Base-by-base conservation (phyloP, 2,113 vertebrate genomes). In the Channa argus region DNA sequence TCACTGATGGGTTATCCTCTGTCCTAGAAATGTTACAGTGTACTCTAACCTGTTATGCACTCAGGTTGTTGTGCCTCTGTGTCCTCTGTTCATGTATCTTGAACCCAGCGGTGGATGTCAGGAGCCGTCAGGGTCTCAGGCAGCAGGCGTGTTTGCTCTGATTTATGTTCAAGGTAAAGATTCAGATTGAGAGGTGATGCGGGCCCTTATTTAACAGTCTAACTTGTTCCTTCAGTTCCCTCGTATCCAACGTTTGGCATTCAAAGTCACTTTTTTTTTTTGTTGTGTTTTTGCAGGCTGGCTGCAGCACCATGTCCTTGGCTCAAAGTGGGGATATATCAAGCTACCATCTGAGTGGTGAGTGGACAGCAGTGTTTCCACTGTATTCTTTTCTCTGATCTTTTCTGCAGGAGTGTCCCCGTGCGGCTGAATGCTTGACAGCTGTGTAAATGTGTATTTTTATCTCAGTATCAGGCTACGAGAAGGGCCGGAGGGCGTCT, bases 311-410 rank as follows among this genome's bases (percentile, higher is more conserved):
- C 84, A 95, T 95, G 94, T 94, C 94, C 90, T 93, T 93, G 44
- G 78, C 89, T 70, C 77, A 88, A 24, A 88, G 89, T 79, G 91
- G 76, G 86, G 93, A 95, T 76, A 79, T 94, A 80, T 89, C 94
- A 64, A 92, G 93, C 84, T 95, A 95, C 91, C 94, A 92, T 88
- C 79, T 92, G 84, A 95, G 94, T 52, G 94, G 94, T 95, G 80
- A 94, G 94, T 89, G 52, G 46, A 14, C 11, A 5, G 12, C n/a
- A n/a, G n/a, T 47, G 3, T 70, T 60, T 74, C 7, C 63, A 9
- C 6, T 13, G 3, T 41, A 7, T 15, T 51, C 33, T 39, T 50
- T 44, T 33, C 7, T 41, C 59, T 43, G 51, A 34, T 58, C 52
- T 15, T 44, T 53, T 51, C 47, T 61, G 43, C 52, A 43, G 71